Conservation (phyloP, 2,113 vertebrate species). For the Shinisaurus crocodilurus region DNA sequence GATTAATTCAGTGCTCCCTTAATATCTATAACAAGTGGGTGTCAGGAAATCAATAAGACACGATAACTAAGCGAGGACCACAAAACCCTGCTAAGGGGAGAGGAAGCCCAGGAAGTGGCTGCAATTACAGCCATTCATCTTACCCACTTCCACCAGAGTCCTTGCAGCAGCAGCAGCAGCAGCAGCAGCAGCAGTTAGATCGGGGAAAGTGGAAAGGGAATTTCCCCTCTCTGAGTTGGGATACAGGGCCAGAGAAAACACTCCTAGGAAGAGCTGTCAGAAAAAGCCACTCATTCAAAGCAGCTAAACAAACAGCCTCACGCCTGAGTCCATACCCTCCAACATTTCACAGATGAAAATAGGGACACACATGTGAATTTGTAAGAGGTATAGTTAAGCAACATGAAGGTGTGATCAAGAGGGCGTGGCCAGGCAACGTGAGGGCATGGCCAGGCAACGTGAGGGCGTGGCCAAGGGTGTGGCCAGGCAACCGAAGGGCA, state of each 20-base stretch:
- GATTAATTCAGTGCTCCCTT: constrained; percentile 20
- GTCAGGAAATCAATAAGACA: background rate
- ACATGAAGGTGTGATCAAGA: too few species aligned
- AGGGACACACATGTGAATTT: too few species aligned
- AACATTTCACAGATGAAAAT: too few species aligned
- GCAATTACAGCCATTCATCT: background rate
- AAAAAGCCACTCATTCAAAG: constrained; percentile 6
- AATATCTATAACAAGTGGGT: background rate
- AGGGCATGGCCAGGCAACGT: too few species aligned
- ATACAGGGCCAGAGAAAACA: constrained; percentile 47
- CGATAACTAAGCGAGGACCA: background rate
- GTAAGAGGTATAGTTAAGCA: too few species aligned
- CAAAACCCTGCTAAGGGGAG: background rate
- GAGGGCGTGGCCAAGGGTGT: too few species aligned
- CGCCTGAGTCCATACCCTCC: fast-evolving
- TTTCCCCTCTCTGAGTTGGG: constrained; percentile 43
- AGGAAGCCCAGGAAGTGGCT: fast-evolving
- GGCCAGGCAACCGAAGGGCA: too few species aligned
- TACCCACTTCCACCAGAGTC: background rate
- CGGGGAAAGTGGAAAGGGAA: constrained; percentile 42
- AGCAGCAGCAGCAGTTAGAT: background rate
- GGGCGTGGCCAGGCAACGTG: too few species aligned
- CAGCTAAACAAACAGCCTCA: constrained; percentile 22
- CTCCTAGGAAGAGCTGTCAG: background rate
- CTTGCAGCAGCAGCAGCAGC: background rate